Evolutionary conservation across 35 echinoderm and acorn worm genomes (phyloP).

Genomic region (Nesometra sesokonis): DNA sequence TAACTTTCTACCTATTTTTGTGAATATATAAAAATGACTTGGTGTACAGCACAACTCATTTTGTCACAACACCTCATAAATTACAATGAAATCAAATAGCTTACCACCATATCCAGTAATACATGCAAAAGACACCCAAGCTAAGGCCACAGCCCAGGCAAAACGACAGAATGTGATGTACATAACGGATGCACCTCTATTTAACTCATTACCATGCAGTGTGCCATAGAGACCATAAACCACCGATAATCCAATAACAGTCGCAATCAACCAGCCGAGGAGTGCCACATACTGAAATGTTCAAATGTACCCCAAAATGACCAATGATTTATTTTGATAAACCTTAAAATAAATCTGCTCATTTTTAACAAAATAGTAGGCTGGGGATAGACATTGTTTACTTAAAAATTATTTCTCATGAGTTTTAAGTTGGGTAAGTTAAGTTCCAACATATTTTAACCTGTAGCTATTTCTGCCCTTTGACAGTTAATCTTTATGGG

Average conservation of each 20-base stretch:
- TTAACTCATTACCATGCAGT: slow-evolving; percentile 4
- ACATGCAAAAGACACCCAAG: slow-evolving; percentile 2
- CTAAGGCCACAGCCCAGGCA: background rate
- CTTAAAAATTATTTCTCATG: too few species aligned
- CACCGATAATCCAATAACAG: slow-evolving; percentile 22
- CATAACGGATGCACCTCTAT: background rate
- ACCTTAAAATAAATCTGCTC: too few species aligned
- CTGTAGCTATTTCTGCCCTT: too few species aligned
- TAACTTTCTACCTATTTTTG: too few species aligned
- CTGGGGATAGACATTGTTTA: too few species aligned
- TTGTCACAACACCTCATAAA: background rate
- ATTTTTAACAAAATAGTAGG: too few species aligned
- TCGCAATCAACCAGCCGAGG: slow-evolving; percentile 11
- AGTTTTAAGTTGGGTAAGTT: too few species aligned
- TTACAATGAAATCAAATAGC: background rate
- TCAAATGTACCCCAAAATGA: too few species aligned
- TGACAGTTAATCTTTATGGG: too few species aligned
- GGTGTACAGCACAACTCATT: background rate
- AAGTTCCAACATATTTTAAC: too few species aligned
- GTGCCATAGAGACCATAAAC: slow-evolving; percentile 42
- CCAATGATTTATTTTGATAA: too few species aligned
- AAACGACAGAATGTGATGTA: slow-evolving; percentile 11
- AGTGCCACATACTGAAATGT: slow-evolving; percentile 16
- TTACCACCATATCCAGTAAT: slow-evolving; percentile 23
- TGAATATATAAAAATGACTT: too few species aligned